A percentile compares a stretch with the other conserved stretches of the same genome.
Conservation (phyloP, 64 coral and sea anemone species). For the Pocillopora verrucosa region DNA sequence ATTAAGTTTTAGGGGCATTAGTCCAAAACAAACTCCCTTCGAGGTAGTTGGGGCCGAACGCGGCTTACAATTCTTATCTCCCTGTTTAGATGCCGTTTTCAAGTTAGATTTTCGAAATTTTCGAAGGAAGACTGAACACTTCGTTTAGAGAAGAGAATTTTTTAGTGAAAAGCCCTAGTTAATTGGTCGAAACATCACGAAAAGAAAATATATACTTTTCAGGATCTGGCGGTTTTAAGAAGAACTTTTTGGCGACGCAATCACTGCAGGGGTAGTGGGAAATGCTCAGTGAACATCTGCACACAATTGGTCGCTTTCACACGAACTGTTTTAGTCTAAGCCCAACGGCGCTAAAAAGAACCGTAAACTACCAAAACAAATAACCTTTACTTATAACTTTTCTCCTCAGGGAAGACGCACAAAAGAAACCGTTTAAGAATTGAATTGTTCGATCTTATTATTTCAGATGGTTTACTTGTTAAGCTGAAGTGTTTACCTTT, state of each 20-base stretch:
- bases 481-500: neutral
- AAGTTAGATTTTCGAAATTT: neutral
- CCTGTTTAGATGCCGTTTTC: neutral
- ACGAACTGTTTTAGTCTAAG: neutral
- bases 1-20: constrained; percentile 2
- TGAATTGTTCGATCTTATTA: neutral
- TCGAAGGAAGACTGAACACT: neutral
- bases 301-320: neutral
- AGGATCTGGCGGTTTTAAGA: neutral
- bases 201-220: constrained; percentile 10
- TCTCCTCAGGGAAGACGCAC: neutral
- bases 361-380: neutral
- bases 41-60: too few relatives aligned
- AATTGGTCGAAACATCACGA: neutral
- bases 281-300: neutral
- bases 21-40: neutral
- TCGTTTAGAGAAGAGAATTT: neutral
- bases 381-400: neutral
- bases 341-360: neutral
- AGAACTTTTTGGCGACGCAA: neutral
- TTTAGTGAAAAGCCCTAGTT: neutral
- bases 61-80: neutral
- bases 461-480: constrained; percentile 18
- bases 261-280: constrained; percentile 5
- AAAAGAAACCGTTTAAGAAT: neutral